phyloP scores from a whole-genome alignment of 1,140 invertebrate genomes.

The Drosophila punjabiensis region DNA sequence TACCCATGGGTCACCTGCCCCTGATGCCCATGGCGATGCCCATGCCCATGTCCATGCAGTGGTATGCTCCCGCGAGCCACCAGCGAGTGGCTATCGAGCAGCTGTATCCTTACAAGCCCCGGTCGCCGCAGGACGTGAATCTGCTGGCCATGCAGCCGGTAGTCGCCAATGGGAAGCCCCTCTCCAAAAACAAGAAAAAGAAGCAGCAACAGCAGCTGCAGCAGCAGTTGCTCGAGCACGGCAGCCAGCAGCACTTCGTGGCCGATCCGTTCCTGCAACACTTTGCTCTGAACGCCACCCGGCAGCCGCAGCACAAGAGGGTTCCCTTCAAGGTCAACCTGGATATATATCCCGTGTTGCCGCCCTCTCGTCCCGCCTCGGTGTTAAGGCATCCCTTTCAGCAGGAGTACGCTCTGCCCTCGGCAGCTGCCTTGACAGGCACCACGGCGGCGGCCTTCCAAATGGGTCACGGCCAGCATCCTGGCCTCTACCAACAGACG shows the following conservation, averaged over 20 bases:
- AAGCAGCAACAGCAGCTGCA: constrained; percentile 45
- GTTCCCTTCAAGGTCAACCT: constrained; percentile 77
- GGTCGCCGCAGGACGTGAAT: constrained; percentile 76
- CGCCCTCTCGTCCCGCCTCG: constrained; percentile 66
- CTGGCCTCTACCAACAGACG: constrained; percentile 64
- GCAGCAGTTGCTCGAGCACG: constrained; percentile 56
- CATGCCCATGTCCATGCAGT: constrained; percentile 42
- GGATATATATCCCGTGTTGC: constrained; percentile 77
- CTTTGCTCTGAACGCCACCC: constrained; percentile 64
- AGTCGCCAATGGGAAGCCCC: constrained; percentile 24
- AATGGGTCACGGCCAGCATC: constrained; percentile 33
- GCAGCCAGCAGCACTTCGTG: constrained; percentile 61
- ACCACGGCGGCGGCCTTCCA: constrained; percentile 38
- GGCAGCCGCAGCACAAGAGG: constrained; percentile 65
- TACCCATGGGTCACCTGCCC: constrained; percentile 53
- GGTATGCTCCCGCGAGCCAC: constrained; percentile 37
- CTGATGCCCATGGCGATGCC: constrained; percentile 60
- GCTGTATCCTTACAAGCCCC: constrained; percentile 77
- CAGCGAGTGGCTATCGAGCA: constrained; percentile 81
- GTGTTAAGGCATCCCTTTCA: constrained; percentile 73
- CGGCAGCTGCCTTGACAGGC: constrained; percentile 40
- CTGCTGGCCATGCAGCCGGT: constrained; percentile 71
- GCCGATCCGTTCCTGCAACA: constrained; percentile 61
- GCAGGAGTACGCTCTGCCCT: constrained; percentile 62
- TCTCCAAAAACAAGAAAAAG: constrained; percentile 71